Evolutionary conservation across 2,797 vertebrate genomes (phyloP), one percentile per base, ranked within the genome.

Genomic region (Sitta carolinensis): DNA sequence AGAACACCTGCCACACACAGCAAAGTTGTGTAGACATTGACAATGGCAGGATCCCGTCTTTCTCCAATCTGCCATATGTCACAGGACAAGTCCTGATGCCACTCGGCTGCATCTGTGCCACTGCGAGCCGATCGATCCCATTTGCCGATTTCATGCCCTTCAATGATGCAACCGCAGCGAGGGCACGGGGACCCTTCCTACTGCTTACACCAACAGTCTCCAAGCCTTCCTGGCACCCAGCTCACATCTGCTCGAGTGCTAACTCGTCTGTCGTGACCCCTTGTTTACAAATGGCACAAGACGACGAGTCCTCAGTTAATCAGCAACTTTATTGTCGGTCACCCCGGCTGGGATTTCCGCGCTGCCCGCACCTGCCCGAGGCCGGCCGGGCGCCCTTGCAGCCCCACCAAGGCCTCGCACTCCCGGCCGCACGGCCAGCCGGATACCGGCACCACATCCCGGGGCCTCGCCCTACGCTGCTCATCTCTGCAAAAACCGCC

Each of bases 221-320:
- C 1, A 8, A 54, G 40, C 5, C 45, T 10, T 22, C 21, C 48
- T 10, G 3, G 16, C 30, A 11, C 38, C 32, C 12, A 11, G 27
- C 42, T 7, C 7, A 0, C 48, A 5, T 3, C 57, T 4, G 34
- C 5, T 30, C 40, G 0, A 10, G 0, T 22, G 47, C 7, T 0
- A 16, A 29, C 77, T 74, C n/a, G 4, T 4, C 68, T 21, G 9
- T 3, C 7, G 5, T 22, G 7, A 62, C 2, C 23, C 47, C 80
- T 22, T 3, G 16, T 23, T 89, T 79, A 48, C 59, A 57, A 42
- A 61, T 3, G 13, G 8, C 61, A 23, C 36, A 54, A 19, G 18
- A 57, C 75, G 11, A 51, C 3, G 6, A 19, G 4, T 18, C 25
- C 72, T 54, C 80, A 19, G 54, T 62, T 92, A 80, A 57, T 50